Evolutionary conservation across 2,797 vertebrate genomes (phyloP).

Genomic region (Pseudocheirus occidentalis): DNA sequence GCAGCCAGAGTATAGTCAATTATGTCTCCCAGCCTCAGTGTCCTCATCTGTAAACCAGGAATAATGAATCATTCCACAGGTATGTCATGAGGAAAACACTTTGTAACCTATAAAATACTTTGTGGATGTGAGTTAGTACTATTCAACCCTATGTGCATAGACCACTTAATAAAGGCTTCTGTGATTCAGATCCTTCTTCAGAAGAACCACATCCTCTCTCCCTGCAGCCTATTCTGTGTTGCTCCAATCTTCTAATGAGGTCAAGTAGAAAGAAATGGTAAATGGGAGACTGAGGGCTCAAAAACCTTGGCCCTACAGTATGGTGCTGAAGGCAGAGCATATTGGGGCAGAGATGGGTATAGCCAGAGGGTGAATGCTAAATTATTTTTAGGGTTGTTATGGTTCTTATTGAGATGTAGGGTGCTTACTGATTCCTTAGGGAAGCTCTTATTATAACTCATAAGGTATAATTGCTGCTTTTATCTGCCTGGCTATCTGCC

Average conservation of each 20-base stretch:
- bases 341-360: not conserved
- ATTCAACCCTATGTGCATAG: not conserved
- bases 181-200: not conserved
- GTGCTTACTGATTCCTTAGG: not conserved
- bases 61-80: not conserved
- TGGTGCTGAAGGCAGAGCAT: not conserved
- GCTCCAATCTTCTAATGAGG: not conserved
- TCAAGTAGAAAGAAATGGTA: not conserved
- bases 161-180: not conserved
- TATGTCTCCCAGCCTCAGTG: not conserved
- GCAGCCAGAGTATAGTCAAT: not conserved
- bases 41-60: not conserved
- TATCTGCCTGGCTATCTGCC: constrained; percentile 5
- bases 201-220: not conserved
- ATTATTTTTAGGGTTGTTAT: not conserved
- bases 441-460: constrained; percentile 17
- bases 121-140: not conserved
- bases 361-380: not conserved
- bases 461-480: not conserved
- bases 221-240: not conserved
- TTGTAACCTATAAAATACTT: not conserved
- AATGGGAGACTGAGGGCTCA: not conserved
- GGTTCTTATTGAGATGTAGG: not conserved
- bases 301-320: not conserved
- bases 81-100: not conserved